Conservation (phyloP, 2,113 vertebrate genomes). For the Pelusios castaneus region DNA sequence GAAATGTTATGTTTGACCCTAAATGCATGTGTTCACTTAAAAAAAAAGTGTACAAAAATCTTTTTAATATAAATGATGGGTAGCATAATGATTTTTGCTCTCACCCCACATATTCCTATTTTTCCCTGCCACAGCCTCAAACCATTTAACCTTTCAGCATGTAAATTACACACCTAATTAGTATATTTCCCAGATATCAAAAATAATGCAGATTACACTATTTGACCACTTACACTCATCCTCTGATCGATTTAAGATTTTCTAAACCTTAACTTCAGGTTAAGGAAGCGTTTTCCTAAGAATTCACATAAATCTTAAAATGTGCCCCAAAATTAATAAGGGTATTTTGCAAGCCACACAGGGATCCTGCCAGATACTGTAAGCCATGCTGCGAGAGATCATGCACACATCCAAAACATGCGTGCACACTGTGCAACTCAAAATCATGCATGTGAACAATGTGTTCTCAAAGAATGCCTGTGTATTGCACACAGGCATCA, state of each 20-base stretch:
- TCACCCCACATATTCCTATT: background rate
- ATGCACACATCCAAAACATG: background rate
- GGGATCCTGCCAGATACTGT: background rate
- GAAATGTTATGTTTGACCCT: background rate
- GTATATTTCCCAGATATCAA: background rate
- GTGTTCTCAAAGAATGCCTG: slow-evolving; percentile 16
- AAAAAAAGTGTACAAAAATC: background rate
- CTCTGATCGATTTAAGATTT: background rate
- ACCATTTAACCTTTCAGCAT: background rate
- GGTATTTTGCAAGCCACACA: background rate
- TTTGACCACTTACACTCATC: background rate
- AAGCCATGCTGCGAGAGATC: background rate
- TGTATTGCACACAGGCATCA: slow-evolving; percentile 12
- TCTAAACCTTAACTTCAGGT: background rate
- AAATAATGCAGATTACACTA: background rate
- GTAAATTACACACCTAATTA: background rate
- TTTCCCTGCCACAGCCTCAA: background rate
- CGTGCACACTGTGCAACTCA: background rate
- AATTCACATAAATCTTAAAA: background rate
- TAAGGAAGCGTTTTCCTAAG: background rate
- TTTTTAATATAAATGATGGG: background rate
- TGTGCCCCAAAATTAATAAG: background rate
- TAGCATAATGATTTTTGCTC: background rate
- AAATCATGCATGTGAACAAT: slow-evolving; percentile 16
- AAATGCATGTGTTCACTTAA: background rate